Evolutionary conservation across 2,113 vertebrate genomes (phyloP).

Genomic region (Rhinoderma darwinii): DNA sequence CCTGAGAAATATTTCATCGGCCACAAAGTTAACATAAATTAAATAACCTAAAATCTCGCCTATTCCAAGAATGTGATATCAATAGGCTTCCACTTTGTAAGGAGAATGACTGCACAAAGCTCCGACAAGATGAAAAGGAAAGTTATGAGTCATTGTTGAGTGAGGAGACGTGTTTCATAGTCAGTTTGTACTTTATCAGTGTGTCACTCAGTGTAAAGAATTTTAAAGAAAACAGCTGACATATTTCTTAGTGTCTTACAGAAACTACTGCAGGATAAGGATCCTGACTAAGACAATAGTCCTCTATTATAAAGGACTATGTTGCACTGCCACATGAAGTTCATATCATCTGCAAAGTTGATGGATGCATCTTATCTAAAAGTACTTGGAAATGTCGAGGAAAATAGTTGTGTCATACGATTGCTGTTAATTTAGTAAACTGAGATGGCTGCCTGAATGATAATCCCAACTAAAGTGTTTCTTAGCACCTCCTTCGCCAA

Average conservation of each 20-base stretch:
- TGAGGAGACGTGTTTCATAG: slow-evolving; percentile 33
- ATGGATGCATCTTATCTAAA: slow-evolving; percentile 12
- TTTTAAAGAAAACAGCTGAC: slow-evolving; percentile 23
- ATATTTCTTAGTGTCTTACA: slow-evolving; percentile 20
- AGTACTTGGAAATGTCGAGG: slow-evolving; percentile 23
- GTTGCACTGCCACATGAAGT: not conserved
- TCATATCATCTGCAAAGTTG: not conserved
- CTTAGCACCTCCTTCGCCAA: not conserved
- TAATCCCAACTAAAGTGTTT: not conserved
- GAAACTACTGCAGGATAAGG: not conserved
- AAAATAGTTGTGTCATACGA: not conserved
- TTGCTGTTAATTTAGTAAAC: not conserved
- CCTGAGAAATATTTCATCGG: slow-evolving; percentile 33
- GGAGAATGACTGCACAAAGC: not conserved
- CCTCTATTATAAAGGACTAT: not conserved
- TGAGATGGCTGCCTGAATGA: not conserved
- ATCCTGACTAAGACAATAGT: slow-evolving; percentile 8
- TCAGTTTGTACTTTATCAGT: slow-evolving; percentile 40
- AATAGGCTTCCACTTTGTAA: slow-evolving; percentile 48
- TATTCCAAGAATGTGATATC: slow-evolving; percentile 50
- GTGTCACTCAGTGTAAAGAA: slow-evolving; percentile 30
- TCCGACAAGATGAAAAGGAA: slow-evolving; percentile 43
- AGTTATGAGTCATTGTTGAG: slow-evolving; percentile 56
- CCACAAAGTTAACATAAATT: slow-evolving; percentile 34
- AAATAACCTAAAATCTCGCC: slow-evolving; percentile 20